A percentile compares a stretch with the other conserved stretches of the same genome.
phyloP scores from a whole-genome alignment of 2,797 vertebrate genomes.

The Lithobates sylvaticus region DNA sequence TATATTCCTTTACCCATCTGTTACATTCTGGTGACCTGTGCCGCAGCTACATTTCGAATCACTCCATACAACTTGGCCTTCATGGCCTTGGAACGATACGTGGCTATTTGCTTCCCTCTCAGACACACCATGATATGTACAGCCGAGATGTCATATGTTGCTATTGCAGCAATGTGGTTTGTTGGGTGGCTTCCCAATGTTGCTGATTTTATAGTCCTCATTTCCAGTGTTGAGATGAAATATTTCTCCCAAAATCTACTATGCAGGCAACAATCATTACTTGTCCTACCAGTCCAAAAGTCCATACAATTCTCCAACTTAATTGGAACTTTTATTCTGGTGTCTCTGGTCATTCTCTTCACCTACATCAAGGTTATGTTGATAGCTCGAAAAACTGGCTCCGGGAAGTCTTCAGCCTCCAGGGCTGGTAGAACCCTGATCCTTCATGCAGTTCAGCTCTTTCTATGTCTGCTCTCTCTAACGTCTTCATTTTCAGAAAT shows the following conservation, averaged over 20 bases:
- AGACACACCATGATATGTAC: slow-evolving; percentile 72
- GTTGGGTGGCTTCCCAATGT: slow-evolving; percentile 2
- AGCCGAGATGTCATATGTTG: slow-evolving; percentile 55
- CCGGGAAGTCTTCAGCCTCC: slow-evolving; percentile 3
- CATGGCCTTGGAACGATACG: slow-evolving; percentile 82
- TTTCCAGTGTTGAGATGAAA: neutral
- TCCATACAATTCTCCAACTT: neutral
- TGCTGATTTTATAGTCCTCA: slow-evolving; percentile 14
- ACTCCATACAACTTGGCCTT: slow-evolving; percentile 72
- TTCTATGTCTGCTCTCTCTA: slow-evolving; percentile 24
- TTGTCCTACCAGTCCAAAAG: neutral
- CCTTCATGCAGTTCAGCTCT: slow-evolving; percentile 36
- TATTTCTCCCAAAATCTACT: slow-evolving; percentile 19
- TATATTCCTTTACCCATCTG: neutral
- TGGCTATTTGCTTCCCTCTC: slow-evolving; percentile 79
- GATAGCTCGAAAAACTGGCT: slow-evolving; percentile 5
- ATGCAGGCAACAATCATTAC: neutral
- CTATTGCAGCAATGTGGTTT: slow-evolving; percentile 18
- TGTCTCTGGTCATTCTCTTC: slow-evolving; percentile 27
- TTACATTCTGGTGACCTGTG: neutral
- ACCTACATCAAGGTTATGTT: slow-evolving; percentile 43
- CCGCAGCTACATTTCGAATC: neutral
- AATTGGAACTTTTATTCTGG: slow-evolving; percentile 2
- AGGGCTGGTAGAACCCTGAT: slow-evolving; percentile 41
- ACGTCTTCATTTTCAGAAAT: neutral